phyloP scores from a whole-genome alignment of 2,888 invertebrate species.

The Halictus quadricinctus region DNA sequence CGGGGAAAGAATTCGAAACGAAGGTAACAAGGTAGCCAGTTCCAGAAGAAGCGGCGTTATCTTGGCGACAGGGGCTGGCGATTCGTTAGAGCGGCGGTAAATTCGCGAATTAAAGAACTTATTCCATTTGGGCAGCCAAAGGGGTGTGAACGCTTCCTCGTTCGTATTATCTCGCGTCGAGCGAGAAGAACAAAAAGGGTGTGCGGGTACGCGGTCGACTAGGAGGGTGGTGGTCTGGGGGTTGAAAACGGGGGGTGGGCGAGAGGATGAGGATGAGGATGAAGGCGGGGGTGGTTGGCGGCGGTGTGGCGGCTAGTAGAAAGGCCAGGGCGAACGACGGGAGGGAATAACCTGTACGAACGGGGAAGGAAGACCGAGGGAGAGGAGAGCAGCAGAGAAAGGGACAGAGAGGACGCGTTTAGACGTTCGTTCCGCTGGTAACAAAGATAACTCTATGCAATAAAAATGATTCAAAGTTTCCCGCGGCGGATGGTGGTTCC shows the following conservation, averaged over 20 bases:
- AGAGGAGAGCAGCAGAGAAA: slow-evolving; percentile 62
- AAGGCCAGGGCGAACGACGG: slow-evolving; percentile 71
- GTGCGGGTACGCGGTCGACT: slow-evolving; percentile 59
- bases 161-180: slow-evolving; percentile 79
- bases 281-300: slow-evolving; percentile 63
- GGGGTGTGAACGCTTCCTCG: slow-evolving; percentile 82
- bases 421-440: slow-evolving; percentile 82
- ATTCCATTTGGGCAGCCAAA: slow-evolving; percentile 82
- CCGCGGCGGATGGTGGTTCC: slow-evolving; percentile 82
- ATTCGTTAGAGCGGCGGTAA: slow-evolving; percentile 76
- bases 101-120: slow-evolving; percentile 82
- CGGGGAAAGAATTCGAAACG: slow-evolving; percentile 47
- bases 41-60: slow-evolving; percentile 55
- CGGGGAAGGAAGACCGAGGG: slow-evolving; percentile 64
- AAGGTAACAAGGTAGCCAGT: slow-evolving; percentile 19
- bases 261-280: slow-evolving; percentile 61
- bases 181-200: slow-evolving; percentile 63
- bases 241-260: slow-evolving; percentile 67
- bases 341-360: slow-evolving; percentile 69
- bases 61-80: slow-evolving; percentile 65
- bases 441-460: slow-evolving; percentile 83
- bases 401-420: slow-evolving; percentile 78
- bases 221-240: neutral
- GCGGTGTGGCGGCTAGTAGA: slow-evolving; percentile 67
- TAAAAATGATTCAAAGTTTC: slow-evolving; percentile 83